These are phyloP conservation scores for Aplocera efformata DNA, from an alignment of 2,888 invertebrate species.

Conservation along the genomic window DNA sequence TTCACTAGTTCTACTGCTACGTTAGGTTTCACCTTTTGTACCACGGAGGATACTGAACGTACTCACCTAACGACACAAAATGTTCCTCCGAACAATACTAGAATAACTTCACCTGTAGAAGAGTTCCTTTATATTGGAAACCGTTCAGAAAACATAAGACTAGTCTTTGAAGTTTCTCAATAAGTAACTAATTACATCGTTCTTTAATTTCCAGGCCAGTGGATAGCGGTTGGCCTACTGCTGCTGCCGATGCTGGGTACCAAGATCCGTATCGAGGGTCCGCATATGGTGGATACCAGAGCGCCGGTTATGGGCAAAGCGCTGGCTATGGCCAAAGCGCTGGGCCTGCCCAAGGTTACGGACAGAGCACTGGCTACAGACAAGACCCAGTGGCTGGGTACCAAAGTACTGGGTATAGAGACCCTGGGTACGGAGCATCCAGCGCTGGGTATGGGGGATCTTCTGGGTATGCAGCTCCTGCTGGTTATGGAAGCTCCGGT, in stretches of 20 bases:
- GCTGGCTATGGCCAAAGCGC: slow-evolving; percentile 18
- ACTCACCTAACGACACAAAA: no score
- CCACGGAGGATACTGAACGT: no score
- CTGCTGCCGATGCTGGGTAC: slow-evolving; percentile 33
- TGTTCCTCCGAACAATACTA: no score
- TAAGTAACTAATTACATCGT: neutral
- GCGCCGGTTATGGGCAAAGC: slow-evolving; percentile 9
- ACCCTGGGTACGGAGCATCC: slow-evolving; percentile 10
- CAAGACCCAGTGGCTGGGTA: slow-evolving; percentile 26
- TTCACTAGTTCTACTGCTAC: no score
- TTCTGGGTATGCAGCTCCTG: slow-evolving; percentile 27
- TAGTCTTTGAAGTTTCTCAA: no score
- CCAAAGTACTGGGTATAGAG: slow-evolving; percentile 1
- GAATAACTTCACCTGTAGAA: no score
- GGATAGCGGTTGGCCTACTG: slow-evolving; percentile 53
- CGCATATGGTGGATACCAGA: slow-evolving; percentile 3
- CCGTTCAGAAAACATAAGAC: no score
- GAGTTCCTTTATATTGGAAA: no score
- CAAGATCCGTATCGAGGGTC: slow-evolving; percentile 27
- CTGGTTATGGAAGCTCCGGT: slow-evolving; percentile 9
- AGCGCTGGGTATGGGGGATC: slow-evolving; percentile 7
- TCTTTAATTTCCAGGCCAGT: slow-evolving; percentile 46
- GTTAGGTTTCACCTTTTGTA: no score
- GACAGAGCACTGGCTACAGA: slow-evolving; percentile 30
- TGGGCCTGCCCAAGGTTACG: slow-evolving; percentile 17